phyloP scores from a whole-genome alignment of 2,113 vertebrate species.

The Dendrocopos noguchii region DNA sequence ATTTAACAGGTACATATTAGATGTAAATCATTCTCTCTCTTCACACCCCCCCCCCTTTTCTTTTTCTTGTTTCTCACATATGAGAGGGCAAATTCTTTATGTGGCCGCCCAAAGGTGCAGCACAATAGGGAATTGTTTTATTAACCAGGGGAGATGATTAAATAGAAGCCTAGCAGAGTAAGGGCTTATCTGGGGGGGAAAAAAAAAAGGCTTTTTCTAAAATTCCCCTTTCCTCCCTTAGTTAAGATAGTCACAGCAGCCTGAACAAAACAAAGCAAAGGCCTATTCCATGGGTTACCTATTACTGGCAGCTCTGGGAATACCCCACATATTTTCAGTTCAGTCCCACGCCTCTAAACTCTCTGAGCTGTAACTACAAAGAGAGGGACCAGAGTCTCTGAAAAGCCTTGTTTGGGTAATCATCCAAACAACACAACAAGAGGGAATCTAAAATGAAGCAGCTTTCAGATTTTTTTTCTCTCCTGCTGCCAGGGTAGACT shows the following conservation, averaged over 20 bases:
- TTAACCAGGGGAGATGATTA: background rate
- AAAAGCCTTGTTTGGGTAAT: slow-evolving; percentile 35
- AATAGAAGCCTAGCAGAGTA: background rate
- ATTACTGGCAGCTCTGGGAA: slow-evolving; percentile 66
- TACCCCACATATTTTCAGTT: slow-evolving; percentile 68
- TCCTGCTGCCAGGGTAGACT: background rate
- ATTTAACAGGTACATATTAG: background rate
- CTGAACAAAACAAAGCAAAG: slow-evolving; percentile 25
- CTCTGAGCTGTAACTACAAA: slow-evolving; percentile 66
- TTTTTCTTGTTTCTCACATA: background rate
- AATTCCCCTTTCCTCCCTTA: background rate
- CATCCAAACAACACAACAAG: background rate
- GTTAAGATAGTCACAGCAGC: background rate
- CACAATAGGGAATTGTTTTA: slow-evolving; percentile 18
- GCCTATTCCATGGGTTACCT: slow-evolving; percentile 70
- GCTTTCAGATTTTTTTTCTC: background rate
- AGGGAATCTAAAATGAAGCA: background rate
- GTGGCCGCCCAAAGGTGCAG: background rate
- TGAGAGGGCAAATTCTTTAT: background rate
- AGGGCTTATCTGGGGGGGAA: background rate
- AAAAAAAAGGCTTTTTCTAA: background rate
- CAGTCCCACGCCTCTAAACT: slow-evolving; percentile 54
- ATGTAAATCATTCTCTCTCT: background rate
- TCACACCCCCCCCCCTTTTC: no score
- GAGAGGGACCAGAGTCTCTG: background rate